Percentiles rank a stretch among this genome's conserved stretches.
Evolutionary conservation across 92 coral and sea anemone genomes (phyloP).

Genomic region (Desmophyllum pertusum): DNA sequence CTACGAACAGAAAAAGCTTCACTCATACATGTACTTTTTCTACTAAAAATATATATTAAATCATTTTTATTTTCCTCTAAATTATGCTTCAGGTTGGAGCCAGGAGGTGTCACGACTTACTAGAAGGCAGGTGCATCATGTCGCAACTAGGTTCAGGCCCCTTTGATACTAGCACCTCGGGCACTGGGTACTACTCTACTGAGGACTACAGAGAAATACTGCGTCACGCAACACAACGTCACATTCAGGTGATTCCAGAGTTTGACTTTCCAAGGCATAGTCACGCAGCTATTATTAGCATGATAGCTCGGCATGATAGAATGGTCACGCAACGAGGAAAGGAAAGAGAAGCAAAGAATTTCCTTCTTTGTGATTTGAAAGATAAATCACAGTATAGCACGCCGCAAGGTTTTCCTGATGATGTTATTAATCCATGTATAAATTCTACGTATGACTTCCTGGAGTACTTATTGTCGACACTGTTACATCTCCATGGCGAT

Average conservation of each 20-base stretch:
- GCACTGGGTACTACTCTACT: constrained; percentile 72
- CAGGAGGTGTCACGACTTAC: constrained; percentile 77
- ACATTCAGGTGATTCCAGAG: constrained; percentile 83
- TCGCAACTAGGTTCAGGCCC: constrained; percentile 90
- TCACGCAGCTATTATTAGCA: constrained; percentile 73
- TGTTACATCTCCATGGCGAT: constrained; percentile 56
- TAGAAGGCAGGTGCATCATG: constrained; percentile 67
- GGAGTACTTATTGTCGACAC: constrained; percentile 47
- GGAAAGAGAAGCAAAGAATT: constrained; percentile 34
- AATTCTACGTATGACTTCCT: constrained; percentile 79
- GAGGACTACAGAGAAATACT: constrained; percentile 81
- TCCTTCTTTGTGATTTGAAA: constrained; percentile 61
- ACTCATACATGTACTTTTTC: neutral
- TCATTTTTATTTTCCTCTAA: neutral
- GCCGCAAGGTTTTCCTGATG: constrained; percentile 69
- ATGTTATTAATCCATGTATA: constrained; percentile 74
- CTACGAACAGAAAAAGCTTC: too few species aligned
- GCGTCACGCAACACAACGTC: constrained; percentile 69
- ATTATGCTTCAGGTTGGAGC: constrained; percentile 71
- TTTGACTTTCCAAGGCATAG: constrained; percentile 91
- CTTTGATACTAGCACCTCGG: constrained; percentile 57
- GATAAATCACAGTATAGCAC: constrained; percentile 73
- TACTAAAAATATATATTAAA: too few species aligned
- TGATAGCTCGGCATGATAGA: constrained; percentile 67
- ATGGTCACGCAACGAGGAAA: constrained; percentile 29